Base-by-base conservation (phyloP, 2,797 vertebrate species). In the Falco novaeseelandiae region DNA sequence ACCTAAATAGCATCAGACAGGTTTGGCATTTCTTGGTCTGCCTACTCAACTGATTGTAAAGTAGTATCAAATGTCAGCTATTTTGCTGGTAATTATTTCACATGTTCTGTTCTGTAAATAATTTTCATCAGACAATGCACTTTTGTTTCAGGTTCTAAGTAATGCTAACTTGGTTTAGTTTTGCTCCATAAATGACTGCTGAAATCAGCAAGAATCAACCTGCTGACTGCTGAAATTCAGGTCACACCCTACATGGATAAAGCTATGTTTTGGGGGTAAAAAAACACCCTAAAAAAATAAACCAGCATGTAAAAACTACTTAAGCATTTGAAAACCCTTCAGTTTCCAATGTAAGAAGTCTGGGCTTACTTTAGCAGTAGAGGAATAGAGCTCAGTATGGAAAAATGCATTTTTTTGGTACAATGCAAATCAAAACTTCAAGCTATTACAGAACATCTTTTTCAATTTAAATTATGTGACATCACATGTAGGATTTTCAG, bases 51-150 rank as follows among this genome's bases (percentile, higher is more conserved):
- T 84, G 21, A 8, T 44, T 65, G 34, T 79, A 61, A 95, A 51
- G 25, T n/a, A 46, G 30, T 44, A 42, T 36, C 58, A 84, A 90
- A 66, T 76, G 22, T 85, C 83, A 95, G 76, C 70, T 95, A 23
- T 84, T 87, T 92, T 94, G 52, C 77, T 95, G 85, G 67, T 83
- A 96, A 83, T 86, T 90, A 44, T 84, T 73, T 92, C 40, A 87
- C 27, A 17, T 63, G 71, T 67, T 94, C 16, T 14, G 36, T 92
- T 38, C 44, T 74, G 73, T 49, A 80, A 83, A 36, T 92, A 71
- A 91, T 91, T 93, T 85, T 44, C 27, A 61, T 65, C 65, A 83
- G 29, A 70, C 40, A 81, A 42, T 77, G 46, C 52, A 69, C 12
- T 88, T 94, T 65, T 80, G 72, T 81, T 79, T 83, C 55, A 77